Evolutionary conservation across 2,888 invertebrate species (phyloP).

Genomic region (Antitype chi): DNA sequence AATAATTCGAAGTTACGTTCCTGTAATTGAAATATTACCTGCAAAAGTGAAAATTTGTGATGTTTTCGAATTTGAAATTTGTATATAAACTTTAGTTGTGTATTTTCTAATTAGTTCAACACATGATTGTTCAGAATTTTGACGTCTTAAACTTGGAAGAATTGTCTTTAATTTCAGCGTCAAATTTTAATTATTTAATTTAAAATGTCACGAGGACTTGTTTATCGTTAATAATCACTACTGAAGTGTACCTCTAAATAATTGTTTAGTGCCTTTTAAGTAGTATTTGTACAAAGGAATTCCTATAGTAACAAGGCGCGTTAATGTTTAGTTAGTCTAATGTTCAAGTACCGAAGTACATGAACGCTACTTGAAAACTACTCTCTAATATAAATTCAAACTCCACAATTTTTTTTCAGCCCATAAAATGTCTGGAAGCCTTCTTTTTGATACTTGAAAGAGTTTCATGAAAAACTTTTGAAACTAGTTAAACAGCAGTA

Average conservation of each 20-base stretch:
- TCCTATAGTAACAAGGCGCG: too few species aligned
- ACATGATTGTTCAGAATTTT: neutral
- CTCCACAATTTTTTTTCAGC: neutral
- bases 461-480: slow-evolving; percentile 18
- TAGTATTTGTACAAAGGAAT: neutral
- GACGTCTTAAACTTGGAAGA: neutral
- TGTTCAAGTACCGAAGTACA: neutral
- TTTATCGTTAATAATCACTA: too few species aligned
- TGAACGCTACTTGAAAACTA: neutral
- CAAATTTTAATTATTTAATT: neutral
- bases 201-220: too few species aligned
- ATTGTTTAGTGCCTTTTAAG: neutral
- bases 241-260: neutral
- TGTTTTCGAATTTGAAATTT: neutral
- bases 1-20: neutral
- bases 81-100: neutral
- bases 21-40: slow-evolving; percentile 25
- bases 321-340: too few species aligned
- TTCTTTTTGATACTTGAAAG: slow-evolving; percentile 4
- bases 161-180: neutral
- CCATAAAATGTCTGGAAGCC: neutral
- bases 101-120: neutral
- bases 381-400: neutral
- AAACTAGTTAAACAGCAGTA: slow-evolving; percentile 34
- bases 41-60: neutral